Evolutionary conservation across 2,797 vertebrate genomes (phyloP), one percentile per base, ranked within the genome.

Genomic region (Microchirus variegatus): DNA sequence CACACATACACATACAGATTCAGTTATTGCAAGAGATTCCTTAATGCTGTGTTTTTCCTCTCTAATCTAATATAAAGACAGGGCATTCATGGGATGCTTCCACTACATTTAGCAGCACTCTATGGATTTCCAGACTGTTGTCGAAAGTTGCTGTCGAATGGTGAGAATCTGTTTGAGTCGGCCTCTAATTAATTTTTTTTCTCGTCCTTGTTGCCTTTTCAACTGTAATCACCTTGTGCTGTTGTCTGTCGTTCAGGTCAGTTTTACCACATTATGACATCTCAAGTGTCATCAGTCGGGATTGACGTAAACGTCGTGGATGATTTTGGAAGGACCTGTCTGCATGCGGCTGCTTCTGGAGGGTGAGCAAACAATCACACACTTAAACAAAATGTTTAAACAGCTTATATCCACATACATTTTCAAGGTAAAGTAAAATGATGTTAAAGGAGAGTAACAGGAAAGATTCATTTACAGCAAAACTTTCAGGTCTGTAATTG

Each of bases 71-170:
- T n/a, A 2, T 58, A 1, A 70, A 99, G 97, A 90, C 95, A 91
- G 68, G 96, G 95, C 60, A 94, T 96, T 89, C 91, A 96, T 45
- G 95, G 96, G 80, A 98, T 98, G 96, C 96, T 97, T 83, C 96
- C 97, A 9, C 89, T 98, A 77, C 96, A 98, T 93, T 91, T 98
- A 84, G 95, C 96, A 7, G 94, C 94, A 47, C 95, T 97, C 56
- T 94, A 94, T 14, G 95, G 96, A 74, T 98, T 96, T 90, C 95
- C 96, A 83, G 97, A 97, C 92, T 98, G 97, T 91, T 98, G 96
- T 89, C 95, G 95, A 85, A 98, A 97, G 91, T 93, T 99, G 70
- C 93, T 98, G 79, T 96, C 94, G 81, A 96, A 96, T 91, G 96
- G 97, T 98, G 80, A 62, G 87, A 60, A 54, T 48, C 18, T 16